Percentiles rank a stretch among this genome's conserved stretches.
Evolutionary conservation across 2,113 vertebrate species (phyloP).

Genomic region (Leptobrachium leishanense): DNA sequence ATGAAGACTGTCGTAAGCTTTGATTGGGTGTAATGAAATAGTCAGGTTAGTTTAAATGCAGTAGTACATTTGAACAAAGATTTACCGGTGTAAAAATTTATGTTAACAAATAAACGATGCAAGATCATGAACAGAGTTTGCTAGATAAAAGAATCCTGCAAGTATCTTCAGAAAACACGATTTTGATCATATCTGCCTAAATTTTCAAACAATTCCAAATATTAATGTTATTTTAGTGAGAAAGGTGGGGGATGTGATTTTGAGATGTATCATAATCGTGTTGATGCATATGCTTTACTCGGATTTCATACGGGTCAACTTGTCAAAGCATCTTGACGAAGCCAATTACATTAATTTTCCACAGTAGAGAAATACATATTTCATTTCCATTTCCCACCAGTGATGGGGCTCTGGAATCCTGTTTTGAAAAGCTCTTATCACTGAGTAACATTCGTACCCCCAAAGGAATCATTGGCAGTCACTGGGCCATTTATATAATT

Average conservation of each 20-base stretch:
- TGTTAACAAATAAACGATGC: slow-evolving; percentile 5
- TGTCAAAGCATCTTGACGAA: slow-evolving; percentile 81
- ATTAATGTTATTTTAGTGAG: slow-evolving; percentile 56
- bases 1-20: too few species aligned
- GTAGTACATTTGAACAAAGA: not conserved
- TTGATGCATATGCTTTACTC: slow-evolving; percentile 66
- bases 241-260: slow-evolving; percentile 54
- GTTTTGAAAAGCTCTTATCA: slow-evolving; percentile 91
- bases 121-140: slow-evolving; percentile 51
- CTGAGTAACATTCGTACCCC: slow-evolving; percentile 93
- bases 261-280: slow-evolving; percentile 66
- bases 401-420: slow-evolving; percentile 83
- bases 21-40: too few species aligned
- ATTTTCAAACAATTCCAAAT: slow-evolving; percentile 54
- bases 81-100: not conserved
- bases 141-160: slow-evolving; percentile 58
- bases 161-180: slow-evolving; percentile 56
- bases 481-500: slow-evolving; percentile 93
- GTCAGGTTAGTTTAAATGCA: too few species aligned
- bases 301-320: slow-evolving; percentile 81
- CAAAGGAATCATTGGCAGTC: slow-evolving; percentile 88
- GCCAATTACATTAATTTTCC: slow-evolving; percentile 89
- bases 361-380: slow-evolving; percentile 86
- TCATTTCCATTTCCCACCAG: slow-evolving; percentile 90
- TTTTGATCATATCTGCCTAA: slow-evolving; percentile 64